Evolutionary conservation across 2,888 invertebrate species (phyloP).

Genomic region (Drosophila hamatofila): DNA sequence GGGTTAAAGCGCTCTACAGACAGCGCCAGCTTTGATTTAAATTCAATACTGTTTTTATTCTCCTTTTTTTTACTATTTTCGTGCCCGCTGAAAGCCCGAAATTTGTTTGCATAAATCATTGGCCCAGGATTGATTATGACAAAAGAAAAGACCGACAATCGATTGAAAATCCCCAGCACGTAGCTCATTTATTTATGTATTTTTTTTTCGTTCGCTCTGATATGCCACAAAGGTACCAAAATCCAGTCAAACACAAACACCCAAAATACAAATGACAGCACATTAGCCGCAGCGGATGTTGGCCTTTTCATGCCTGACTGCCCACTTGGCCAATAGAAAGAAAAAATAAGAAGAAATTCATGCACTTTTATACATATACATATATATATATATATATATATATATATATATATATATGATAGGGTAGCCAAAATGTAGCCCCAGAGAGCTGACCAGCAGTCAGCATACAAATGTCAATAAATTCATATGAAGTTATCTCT

Average conservation of each 20-base stretch:
- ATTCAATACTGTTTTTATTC: constrained; percentile 40
- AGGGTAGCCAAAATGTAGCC: constrained; percentile 36
- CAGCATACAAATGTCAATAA: constrained; percentile 70
- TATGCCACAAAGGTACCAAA: constrained; percentile 57
- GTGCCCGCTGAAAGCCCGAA: constrained; percentile 27
- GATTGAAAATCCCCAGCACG: constrained; percentile 61
- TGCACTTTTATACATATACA: neutral
- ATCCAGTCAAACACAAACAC: constrained; percentile 36
- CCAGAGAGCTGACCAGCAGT: constrained; percentile 39
- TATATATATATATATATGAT: neutral
- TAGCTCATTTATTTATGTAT: constrained; percentile 77
- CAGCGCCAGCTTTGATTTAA: constrained; percentile 51
- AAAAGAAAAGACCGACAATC: constrained; percentile 33
- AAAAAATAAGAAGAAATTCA: constrained; percentile 9
- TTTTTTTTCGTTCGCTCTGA: constrained; percentile 25
- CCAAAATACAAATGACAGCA: constrained; percentile 65
- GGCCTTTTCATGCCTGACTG: constrained; percentile 73
- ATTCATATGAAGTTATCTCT: constrained; percentile 78
- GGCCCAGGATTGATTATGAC: constrained; percentile 60
- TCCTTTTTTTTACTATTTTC: neutral
- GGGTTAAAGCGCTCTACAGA: constrained; percentile 53
- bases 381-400: neutral
- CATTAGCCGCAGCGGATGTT: constrained; percentile 78
- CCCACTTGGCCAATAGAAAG: constrained; percentile 43
- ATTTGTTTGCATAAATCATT: constrained; percentile 59